These are phyloP conservation scores for Tineola bisselliella DNA, from an alignment of 2,888 invertebrate genomes.

Conservation along the genomic window DNA sequence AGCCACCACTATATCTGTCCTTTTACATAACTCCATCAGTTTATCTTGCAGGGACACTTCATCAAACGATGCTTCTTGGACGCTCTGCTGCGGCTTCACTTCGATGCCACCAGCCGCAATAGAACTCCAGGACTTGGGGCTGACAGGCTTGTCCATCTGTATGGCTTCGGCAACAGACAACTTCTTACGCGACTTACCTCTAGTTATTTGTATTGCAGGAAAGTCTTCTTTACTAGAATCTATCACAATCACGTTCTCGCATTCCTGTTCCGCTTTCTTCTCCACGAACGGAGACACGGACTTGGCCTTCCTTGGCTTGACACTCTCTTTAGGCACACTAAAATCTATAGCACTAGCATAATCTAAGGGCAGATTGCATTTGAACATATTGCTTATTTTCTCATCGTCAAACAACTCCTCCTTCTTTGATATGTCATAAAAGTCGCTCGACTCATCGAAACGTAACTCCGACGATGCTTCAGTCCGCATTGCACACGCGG, in stretches of 20 bases:
- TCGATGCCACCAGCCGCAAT: conserved; percentile 44
- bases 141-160: conserved; percentile 31
- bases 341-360: conserved; percentile 19
- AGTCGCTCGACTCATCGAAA: background rate
- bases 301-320: conserved; percentile 39
- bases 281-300: conserved; percentile 35
- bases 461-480: background rate
- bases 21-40: conserved; percentile 50
- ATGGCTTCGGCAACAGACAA: conserved; percentile 32
- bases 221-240: conserved; percentile 55
- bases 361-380: background rate
- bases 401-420: background rate
- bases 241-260: conserved; percentile 56
- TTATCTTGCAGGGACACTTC: conserved; percentile 47
- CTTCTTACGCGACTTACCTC: conserved; percentile 42
- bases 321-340: conserved; percentile 25
- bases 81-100: conserved; percentile 22
- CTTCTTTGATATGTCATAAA: background rate
- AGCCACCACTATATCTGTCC: conserved; percentile 59
- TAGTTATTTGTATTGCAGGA: conserved; percentile 57
- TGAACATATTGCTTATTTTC: conserved; percentile 4
- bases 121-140: conserved; percentile 64
- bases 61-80: background rate
- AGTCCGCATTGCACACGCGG: background rate
- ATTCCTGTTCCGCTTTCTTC: conserved; percentile 34